Evolutionary conservation across 1,140 invertebrate genomes (phyloP).

Genomic region (Drosophila pallidifrons): DNA sequence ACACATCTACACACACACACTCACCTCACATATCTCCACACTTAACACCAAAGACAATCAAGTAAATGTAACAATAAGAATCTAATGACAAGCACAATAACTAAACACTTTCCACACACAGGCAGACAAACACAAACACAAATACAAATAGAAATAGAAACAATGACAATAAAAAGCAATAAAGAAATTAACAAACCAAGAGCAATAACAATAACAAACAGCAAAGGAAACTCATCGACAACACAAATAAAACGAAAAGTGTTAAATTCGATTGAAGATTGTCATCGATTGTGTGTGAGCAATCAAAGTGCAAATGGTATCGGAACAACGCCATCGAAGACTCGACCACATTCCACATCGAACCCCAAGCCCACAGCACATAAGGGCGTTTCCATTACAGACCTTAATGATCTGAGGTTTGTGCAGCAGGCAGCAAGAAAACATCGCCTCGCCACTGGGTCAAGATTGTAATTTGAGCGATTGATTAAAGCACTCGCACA

Average conservation of each 20-base stretch:
- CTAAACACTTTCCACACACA: constrained; percentile 45
- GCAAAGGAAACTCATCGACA: constrained; percentile 13
- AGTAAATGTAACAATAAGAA: constrained; percentile 68
- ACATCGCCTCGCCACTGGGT: constrained; percentile 50
- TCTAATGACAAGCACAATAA: constrained; percentile 46
- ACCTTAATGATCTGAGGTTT: constrained; percentile 22
- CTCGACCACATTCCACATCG: constrained; percentile 1
- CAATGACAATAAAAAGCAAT: constrained; percentile 78
- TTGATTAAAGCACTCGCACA: constrained; percentile 67
- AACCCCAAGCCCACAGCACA: constrained; percentile 7
- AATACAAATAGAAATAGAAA: constrained; percentile 41
- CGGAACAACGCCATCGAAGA: neutral
- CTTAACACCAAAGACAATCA: constrained; percentile 51
- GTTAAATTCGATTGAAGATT: constrained; percentile 79
- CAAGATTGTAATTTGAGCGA: constrained; percentile 76
- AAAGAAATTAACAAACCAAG: constrained; percentile 79
- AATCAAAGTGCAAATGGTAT: constrained; percentile 56
- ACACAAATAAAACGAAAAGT: constrained; percentile 64
- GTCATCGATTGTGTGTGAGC: constrained; percentile 65
- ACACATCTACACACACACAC: neutral
- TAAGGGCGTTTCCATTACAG: constrained; percentile 37
- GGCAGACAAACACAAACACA: neutral
- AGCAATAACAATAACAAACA: constrained; percentile 33
- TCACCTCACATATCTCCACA: constrained; percentile 16
- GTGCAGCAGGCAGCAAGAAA: constrained; percentile 1